Base-by-base conservation (phyloP, 1,140 invertebrate species). In the Chrysoperla carnea region DNA sequence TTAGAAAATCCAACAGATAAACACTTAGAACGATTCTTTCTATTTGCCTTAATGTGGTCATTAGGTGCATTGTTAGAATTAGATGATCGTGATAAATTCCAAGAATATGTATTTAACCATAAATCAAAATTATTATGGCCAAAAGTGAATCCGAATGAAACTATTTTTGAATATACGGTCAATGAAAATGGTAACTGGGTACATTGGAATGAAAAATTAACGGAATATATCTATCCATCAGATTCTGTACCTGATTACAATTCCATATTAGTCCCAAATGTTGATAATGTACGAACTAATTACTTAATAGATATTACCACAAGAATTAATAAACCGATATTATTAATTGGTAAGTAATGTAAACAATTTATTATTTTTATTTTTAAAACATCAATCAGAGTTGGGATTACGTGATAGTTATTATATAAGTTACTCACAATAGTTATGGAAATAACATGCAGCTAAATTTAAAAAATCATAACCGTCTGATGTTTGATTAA, bases 1-100 rank as follows among this genome's bases (percentile, higher is more conserved):
- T 8, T 41, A 69, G 67, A 66, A 50, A 36, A 52, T 5, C 63
- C 71, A 42, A 58, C 68, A 1, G 72, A 78, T 38, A 59, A 64
- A 27, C 72, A 77, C 48, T 52, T 83, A 6, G 79, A 85, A 55
- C 70, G 72, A 40, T 54, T 79, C 1, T 84, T 83, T 48, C 56
- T 85, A 39, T 90, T 92, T 56, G 57, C 84, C 0, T 51, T 90
- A 41, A 90, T 92, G 84, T 92, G 86, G 81, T 87, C 81, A 41
- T 56, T 90, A 43, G 87, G 86, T 1, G 80, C 84, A 0, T 76
- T 85, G 35, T 60, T 92, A 6, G 87, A 91, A 57, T 53, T 84
- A 12, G 73, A 78, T 28, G 78, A 75, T 45, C 68, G 87, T 8
- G 62, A 61, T 11, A 72, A 76, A 52, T 63, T 90, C 54, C 79